phyloP scores from a whole-genome alignment of 2,113 vertebrate species.

The Catagonus wagneri region DNA sequence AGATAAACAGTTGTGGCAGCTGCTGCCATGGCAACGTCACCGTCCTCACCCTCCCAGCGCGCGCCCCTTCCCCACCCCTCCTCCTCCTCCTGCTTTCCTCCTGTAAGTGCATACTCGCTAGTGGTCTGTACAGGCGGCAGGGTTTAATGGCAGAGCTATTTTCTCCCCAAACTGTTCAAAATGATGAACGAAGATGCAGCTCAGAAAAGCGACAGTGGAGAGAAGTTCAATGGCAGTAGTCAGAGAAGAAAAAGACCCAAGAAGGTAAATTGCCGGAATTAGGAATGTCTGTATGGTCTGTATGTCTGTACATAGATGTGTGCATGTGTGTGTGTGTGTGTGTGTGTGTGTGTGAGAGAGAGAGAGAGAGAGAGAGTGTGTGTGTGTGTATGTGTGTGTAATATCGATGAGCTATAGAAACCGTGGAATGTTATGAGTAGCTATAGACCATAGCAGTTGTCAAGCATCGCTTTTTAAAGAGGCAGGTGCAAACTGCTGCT shows the following conservation, averaged over 20 bases:
- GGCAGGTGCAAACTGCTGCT: constrained; percentile 38
- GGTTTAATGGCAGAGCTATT: constrained; percentile 82
- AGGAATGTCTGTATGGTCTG: neutral
- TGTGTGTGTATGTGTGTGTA: neutral
- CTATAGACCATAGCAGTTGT: neutral
- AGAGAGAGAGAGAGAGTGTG: neutral
- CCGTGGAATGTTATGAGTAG: neutral
- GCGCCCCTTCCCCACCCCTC: constrained; percentile 80
- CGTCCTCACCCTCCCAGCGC: constrained; percentile 84
- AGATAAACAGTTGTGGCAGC: constrained; percentile 95
- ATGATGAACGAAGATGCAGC: constrained; percentile 90
- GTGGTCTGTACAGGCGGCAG: constrained; percentile 78
- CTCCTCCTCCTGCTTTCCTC: constrained; percentile 68
- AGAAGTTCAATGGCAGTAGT: constrained; percentile 92
- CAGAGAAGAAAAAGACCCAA: constrained; percentile 94
- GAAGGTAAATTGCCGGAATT: constrained; percentile 89
- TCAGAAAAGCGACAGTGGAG: constrained; percentile 93
- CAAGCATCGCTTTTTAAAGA: constrained; percentile 7
- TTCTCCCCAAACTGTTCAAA: constrained; percentile 65
- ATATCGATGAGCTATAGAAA: neutral
- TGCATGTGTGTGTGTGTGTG: constrained; percentile 25
- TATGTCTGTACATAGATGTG: neutral
- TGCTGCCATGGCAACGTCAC: constrained; percentile 94
- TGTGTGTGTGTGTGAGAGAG: neutral
- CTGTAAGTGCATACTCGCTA: constrained; percentile 75